Base-by-base conservation (phyloP, 2,113 vertebrate genomes). In the Campylomormyrus tamandua region DNA sequence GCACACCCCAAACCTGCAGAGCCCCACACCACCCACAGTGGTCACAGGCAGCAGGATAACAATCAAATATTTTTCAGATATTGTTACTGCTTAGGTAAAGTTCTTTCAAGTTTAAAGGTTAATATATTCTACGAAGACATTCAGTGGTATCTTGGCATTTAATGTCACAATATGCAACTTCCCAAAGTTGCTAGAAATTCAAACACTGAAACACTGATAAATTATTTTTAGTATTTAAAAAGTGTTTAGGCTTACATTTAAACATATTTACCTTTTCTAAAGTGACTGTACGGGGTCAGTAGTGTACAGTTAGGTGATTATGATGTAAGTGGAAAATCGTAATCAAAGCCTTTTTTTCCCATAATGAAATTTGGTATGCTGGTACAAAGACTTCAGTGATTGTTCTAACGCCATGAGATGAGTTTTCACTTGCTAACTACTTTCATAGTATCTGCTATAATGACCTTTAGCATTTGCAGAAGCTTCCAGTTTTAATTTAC, bases 401-500 rank as follows among this genome's bases (percentile, higher is more conserved):
- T 77, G 56, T 74, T 66, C 85, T 77, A 17, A 77, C 31, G 89
- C 42, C 62, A 87, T 49, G 42, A 42, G 9, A 83, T 52, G 39
- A 46, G 13, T 77, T 53, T 90, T 31, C 85, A 87, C 58, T 87
- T 87, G 31, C 70, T 48, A 31, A 80, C 53, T 52, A 74, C 49
- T 87, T 87, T 62, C n/a, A 45, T 85, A 74, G 87, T 62, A 31
- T 86, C 53, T 87, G 52, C 27, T 48, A 86, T 62, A 90, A 87
- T 70, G 83, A 58, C 83, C 42, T 66, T 66, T 70, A 70, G 27
- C 27, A 62, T 70, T 90, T 53, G 46, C 56, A 87, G 52, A 24
- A 87, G 83, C 83, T 66, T 90, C 83, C 56, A 87, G 89, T 85
- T 90, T 90, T 90, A 62, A 87, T 70, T 90, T 89, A 46, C 89